A percentile compares a stretch with the other conserved stretches of the same genome.
Conservation (phyloP, 2,888 invertebrate species). For the Pollenia labialis region DNA sequence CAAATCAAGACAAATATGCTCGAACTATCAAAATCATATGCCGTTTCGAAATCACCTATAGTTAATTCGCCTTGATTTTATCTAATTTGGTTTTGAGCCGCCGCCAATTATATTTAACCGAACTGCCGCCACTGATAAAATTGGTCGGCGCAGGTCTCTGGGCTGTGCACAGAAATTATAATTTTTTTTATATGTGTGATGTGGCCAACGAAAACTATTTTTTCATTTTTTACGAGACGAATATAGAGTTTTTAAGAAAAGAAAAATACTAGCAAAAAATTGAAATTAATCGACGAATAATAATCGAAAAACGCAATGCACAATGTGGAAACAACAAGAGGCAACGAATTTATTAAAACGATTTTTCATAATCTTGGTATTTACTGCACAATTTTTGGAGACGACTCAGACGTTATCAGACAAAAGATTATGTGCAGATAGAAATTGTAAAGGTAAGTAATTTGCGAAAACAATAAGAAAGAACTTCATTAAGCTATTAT, state of each 20-base stretch:
- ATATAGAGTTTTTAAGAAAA: slow-evolving; percentile 41
- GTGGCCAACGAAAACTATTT: slow-evolving; percentile 70
- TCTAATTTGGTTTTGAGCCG: not conserved
- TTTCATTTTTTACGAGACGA: slow-evolving; percentile 58
- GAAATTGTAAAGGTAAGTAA: slow-evolving; percentile 88
- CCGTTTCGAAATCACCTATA: no score
- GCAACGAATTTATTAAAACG: slow-evolving; percentile 62
- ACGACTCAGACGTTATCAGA: slow-evolving; percentile 85
- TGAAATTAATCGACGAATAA: slow-evolving; percentile 39
- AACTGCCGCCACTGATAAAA: not conserved
- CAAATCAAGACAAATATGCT: no score
- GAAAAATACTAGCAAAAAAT: slow-evolving; percentile 25
- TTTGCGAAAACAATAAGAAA: not conserved
- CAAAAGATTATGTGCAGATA: slow-evolving; percentile 89
- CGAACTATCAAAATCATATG: no score
- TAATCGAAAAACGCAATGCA: slow-evolving; percentile 65
- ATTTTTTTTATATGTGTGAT: slow-evolving; percentile 70
- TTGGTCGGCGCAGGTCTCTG: not conserved
- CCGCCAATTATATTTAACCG: not conserved
- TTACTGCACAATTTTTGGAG: slow-evolving; percentile 79
- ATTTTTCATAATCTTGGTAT: slow-evolving; percentile 54
- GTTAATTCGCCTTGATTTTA: no score
- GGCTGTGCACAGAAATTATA: slow-evolving; percentile 22
- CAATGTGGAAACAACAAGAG: slow-evolving; percentile 66
- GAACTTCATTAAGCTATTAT: not conserved